Evolutionary conservation across 2,113 vertebrate genomes (phyloP).

Genomic region (Sander vitreus): DNA sequence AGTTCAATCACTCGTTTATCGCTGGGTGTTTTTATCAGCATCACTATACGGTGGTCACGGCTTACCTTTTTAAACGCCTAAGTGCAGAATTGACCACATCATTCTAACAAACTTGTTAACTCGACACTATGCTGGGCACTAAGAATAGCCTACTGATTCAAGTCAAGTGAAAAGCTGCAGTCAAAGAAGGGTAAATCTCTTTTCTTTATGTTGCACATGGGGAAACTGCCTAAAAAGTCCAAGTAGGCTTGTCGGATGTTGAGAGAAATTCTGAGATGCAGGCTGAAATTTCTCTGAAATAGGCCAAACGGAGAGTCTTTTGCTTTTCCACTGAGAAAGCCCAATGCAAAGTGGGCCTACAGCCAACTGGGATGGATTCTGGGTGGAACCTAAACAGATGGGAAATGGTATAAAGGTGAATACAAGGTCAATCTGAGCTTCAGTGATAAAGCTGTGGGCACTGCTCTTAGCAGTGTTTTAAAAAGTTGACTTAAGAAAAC

Average conservation of each 20-base stretch:
- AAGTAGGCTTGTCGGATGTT: slow-evolving; percentile 26
- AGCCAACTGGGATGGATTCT: slow-evolving; percentile 80
- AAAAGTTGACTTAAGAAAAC: slow-evolving; percentile 86
- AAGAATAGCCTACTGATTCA: slow-evolving; percentile 23
- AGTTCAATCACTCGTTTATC: not conserved
- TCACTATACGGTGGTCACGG: not conserved
- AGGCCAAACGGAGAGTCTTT: slow-evolving; percentile 59
- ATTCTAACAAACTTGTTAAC: not conserved
- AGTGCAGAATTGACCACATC: not conserved
- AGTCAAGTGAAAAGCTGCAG: slow-evolving; percentile 24
- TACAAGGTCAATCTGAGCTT: slow-evolving; percentile 77
- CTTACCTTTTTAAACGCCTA: not conserved
- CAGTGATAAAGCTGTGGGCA: slow-evolving; percentile 83
- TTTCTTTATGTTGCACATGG: slow-evolving; percentile 26
- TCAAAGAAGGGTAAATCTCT: slow-evolving; percentile 13
- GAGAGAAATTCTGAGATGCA: slow-evolving; percentile 49
- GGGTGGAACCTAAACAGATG: slow-evolving; percentile 84
- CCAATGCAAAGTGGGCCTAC: slow-evolving; percentile 80
- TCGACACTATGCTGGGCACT: not conserved
- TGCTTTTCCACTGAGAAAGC: slow-evolving; percentile 73
- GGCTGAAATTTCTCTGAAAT: slow-evolving; percentile 54
- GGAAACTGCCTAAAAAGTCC: slow-evolving; percentile 32
- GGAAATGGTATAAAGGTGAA: slow-evolving; percentile 81
- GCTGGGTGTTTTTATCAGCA: not conserved
- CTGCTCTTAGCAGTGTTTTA: slow-evolving; percentile 84